These are phyloP conservation scores for Allacma fusca DNA, from an alignment of 2,888 invertebrate genomes.

Conservation along the genomic window DNA sequence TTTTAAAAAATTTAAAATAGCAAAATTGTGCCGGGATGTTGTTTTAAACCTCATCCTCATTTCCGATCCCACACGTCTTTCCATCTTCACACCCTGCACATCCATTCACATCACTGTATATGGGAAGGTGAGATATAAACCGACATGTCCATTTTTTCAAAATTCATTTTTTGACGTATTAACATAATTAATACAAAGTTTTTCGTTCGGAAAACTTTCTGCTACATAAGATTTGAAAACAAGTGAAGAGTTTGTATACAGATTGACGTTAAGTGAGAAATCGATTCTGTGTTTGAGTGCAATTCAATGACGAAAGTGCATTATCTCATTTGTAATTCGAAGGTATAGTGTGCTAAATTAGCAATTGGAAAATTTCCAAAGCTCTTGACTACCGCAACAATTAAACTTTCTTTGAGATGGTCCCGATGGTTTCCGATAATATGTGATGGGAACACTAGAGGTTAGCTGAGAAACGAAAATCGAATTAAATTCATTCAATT, in stretches of 20 bases:
- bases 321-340: conserved; percentile 16
- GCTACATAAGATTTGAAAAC: too few species aligned
- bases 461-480: conserved; percentile 25
- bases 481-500: conserved; percentile 36
- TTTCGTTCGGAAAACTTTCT: too few species aligned
- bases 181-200: too few species aligned
- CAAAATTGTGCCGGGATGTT: neutral
- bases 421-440: conserved; percentile 32
- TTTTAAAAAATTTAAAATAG: neutral
- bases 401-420: conserved; percentile 36
- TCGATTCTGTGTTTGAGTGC: neutral
- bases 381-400: conserved; percentile 34
- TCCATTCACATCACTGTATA: neutral
- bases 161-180: too few species aligned
- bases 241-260: too few species aligned
- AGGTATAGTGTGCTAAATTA: conserved; percentile 30
- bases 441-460: conserved; percentile 27
- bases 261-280: neutral
- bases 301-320: neutral
- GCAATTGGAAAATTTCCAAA: conserved; percentile 38
- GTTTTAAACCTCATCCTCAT: neutral
- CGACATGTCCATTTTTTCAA: too few species aligned
- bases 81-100: neutral
- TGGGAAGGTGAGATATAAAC: too few species aligned
- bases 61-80: too few species aligned